Conservation (phyloP, 1,140 invertebrate species). For the Psix sp. region DNA sequence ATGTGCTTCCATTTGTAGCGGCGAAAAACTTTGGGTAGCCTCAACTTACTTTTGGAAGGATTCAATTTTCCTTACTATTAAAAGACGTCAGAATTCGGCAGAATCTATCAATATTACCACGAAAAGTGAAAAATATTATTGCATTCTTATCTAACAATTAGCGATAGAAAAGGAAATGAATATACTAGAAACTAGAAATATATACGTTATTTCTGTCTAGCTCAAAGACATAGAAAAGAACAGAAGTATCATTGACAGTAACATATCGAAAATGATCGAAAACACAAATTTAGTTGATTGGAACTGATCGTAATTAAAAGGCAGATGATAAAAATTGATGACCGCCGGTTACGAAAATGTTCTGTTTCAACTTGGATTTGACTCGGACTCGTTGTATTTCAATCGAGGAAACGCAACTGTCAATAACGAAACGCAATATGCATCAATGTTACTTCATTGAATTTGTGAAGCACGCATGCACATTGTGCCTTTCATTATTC, state of each 20-base stretch:
- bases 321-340: slow-evolving; percentile 43
- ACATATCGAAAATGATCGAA: no score
- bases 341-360: slow-evolving; percentile 13
- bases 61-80: slow-evolving; percentile 29
- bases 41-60: slow-evolving; percentile 25
- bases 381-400: slow-evolving; percentile 33
- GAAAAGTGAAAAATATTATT: no score
- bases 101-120: no score
- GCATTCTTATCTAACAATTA: no score
- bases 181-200: no score
- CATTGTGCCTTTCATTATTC: slow-evolving; percentile 56
- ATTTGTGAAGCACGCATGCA: slow-evolving; percentile 56
- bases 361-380: slow-evolving; percentile 10
- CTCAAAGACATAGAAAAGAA: no score
- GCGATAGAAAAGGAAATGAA: no score
- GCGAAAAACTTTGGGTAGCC: slow-evolving; percentile 28
- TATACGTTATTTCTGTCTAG: no score
- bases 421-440: slow-evolving; percentile 57
- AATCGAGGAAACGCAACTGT: slow-evolving; percentile 46
- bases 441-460: slow-evolving; percentile 58
- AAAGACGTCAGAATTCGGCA: no score
- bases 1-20: slow-evolving; percentile 34
- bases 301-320: no score
- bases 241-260: no score
- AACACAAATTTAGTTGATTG: no score